Conservation (phyloP, 2,113 vertebrate genomes). For the Sorex fumeus region DNA sequence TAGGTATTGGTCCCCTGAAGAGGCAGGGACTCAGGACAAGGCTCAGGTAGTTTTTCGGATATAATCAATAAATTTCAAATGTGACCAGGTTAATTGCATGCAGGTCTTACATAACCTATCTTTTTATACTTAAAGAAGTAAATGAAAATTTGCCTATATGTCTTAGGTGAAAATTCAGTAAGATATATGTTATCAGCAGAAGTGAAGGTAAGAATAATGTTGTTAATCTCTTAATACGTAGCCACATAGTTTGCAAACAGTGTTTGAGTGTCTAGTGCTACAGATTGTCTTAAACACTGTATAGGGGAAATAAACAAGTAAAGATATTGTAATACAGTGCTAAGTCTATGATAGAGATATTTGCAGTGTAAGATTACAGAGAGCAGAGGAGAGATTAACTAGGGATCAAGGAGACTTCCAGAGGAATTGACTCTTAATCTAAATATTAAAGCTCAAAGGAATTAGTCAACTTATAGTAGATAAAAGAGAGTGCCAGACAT, state of each 20-base stretch:
- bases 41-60: constrained; percentile 9
- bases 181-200: constrained; percentile 29
- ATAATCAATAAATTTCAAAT: constrained; percentile 22
- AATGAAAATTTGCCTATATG: background rate
- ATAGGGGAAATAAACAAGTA: background rate
- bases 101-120: constrained; percentile 40
- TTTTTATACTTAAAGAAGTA: background rate
- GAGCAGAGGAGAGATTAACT: background rate
- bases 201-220: constrained; percentile 20
- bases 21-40: constrained; percentile 39
- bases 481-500: constrained; percentile 19
- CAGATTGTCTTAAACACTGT: background rate
- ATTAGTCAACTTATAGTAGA: background rate
- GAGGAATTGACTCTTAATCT: constrained; percentile 11
- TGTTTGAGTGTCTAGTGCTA: background rate
- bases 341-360: background rate
- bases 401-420: background rate
- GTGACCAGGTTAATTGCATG: background rate
- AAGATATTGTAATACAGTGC: background rate
- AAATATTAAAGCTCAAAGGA: constrained; percentile 42
- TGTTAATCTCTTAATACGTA: background rate
- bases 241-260: background rate
- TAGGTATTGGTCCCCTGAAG: constrained; percentile 39
- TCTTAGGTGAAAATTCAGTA: constrained; percentile 7
- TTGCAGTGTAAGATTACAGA: background rate